phyloP scores from a whole-genome alignment of 1,140 invertebrate genomes.

The Caenorhabditis tropicalis region DNA sequence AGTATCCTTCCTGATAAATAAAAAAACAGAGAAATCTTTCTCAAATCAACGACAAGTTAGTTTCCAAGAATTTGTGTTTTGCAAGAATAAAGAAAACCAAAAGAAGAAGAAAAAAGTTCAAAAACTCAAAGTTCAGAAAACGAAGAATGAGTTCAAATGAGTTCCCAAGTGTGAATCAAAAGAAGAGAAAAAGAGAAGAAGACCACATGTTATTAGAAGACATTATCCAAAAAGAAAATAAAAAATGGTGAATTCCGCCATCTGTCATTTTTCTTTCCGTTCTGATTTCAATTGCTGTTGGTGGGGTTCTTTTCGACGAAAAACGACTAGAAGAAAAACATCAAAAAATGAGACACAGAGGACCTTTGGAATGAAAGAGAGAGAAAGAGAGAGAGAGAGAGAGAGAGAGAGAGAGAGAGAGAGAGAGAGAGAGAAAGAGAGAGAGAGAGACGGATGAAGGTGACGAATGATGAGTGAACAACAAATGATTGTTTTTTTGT shows the following conservation, averaged over 20 bases:
- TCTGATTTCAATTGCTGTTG: neutral
- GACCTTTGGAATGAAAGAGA: too few species aligned
- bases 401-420: neutral
- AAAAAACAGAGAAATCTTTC: too few species aligned
- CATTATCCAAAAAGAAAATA: neutral
- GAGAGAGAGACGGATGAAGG: neutral
- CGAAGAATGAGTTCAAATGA: neutral
- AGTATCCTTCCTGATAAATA: too few species aligned
- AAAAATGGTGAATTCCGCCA: neutral
- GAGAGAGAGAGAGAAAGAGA: neutral
- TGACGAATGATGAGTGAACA: conserved; percentile 13
- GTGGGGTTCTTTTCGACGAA: neutral
- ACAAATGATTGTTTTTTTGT: conserved; percentile 2
- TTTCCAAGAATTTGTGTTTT: too few species aligned
- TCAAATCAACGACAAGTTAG: too few species aligned
- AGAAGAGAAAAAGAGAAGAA: neutral
- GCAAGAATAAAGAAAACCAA: too few species aligned
- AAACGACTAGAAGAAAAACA: neutral
- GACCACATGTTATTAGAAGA: neutral
- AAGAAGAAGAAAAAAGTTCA: neutral
- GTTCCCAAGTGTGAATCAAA: neutral
- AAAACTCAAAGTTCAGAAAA: neutral
- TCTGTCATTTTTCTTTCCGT: neutral
- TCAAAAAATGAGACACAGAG: neutral
- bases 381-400: neutral